Evolutionary conservation across 2,888 invertebrate genomes (phyloP), one percentile per base, ranked within the genome.

Genomic region (Tribolium freemani): DNA sequence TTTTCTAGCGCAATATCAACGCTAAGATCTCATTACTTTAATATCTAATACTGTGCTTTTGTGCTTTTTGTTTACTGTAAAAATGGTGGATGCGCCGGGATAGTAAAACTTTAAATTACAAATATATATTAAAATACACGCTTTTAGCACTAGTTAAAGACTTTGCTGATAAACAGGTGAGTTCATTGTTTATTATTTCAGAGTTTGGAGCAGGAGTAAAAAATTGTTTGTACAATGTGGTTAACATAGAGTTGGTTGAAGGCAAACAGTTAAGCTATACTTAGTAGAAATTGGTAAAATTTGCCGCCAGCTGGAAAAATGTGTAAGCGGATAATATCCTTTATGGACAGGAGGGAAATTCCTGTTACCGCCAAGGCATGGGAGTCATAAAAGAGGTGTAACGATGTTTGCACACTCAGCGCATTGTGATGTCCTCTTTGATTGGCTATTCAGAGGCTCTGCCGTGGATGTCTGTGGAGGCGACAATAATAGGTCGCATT

Each of bases 401-500:
- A 75, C 73, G 71, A 73, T 75, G 71, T 75, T 75, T 75, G 71
- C 75, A 73, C 73, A 75, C 69, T 71, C 68, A 64, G 71, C 71
- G 69, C 71, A 71, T 73, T 69, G 69, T 75, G 71, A 70, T 71
- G 60, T 46, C 73, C 69, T 66, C 66, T 74, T 76, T 76, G 75
- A 76, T 76, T 76, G 75, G 72, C 74, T 56, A 72, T 74, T 74
- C 71, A 74, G 66, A 57, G 13, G 60, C 66, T 57, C 68, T 57
- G 56, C 64, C 54, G 54, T 71, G 60, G 54, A 69, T 71, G 75
- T 73, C 68, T 73, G 63, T 73, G 71, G 61, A 72, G 68, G 70
- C 72, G 74, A 69, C 74, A 69, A 75, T 72, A 74, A 73, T 74
- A 73, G 75, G 63, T 60, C 71, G 71, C 75, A 77, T 76, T 76